Evolutionary conservation across 2,797 vertebrate species (phyloP).

Genomic region (Holocentrus rufus): DNA sequence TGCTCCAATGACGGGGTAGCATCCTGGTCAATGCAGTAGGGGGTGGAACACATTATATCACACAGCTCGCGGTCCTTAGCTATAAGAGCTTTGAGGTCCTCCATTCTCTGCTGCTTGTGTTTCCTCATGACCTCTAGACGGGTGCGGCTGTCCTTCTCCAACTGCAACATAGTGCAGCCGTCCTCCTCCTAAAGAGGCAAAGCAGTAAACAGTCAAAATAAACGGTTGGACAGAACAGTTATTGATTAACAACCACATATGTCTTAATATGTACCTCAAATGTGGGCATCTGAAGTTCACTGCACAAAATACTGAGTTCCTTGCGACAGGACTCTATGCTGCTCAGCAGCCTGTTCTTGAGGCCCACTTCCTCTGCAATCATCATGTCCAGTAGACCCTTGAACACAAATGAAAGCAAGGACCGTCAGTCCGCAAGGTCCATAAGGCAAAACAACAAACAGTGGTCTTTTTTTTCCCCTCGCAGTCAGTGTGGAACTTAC

Average conservation of each 20-base stretch:
- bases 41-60: constrained; percentile 83
- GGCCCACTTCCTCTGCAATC: constrained; percentile 89
- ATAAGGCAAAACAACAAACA: no score
- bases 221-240: constrained; percentile 2
- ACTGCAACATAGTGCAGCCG: constrained; percentile 87
- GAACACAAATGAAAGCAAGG: neutral
- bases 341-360: constrained; percentile 85
- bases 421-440: neutral
- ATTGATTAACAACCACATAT: neutral
- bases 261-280: constrained; percentile 80
- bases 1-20: constrained; percentile 85
- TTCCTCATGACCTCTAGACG: constrained; percentile 84
- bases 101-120: constrained; percentile 87
- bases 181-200: constrained; percentile 81
- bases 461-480: no score
- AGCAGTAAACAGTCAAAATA: neutral
- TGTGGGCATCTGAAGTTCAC: constrained; percentile 84
- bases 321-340: constrained; percentile 83
- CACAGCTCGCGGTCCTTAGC: constrained; percentile 87
- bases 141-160: constrained; percentile 89
- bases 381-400: constrained; percentile 91
- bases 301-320: constrained; percentile 82
- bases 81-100: constrained; percentile 84
- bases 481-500: constrained; percentile 69
- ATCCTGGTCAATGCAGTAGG: constrained; percentile 68